Conservation (phyloP, 2,888 invertebrate genomes). For the Podotricha telesiphe region DNA sequence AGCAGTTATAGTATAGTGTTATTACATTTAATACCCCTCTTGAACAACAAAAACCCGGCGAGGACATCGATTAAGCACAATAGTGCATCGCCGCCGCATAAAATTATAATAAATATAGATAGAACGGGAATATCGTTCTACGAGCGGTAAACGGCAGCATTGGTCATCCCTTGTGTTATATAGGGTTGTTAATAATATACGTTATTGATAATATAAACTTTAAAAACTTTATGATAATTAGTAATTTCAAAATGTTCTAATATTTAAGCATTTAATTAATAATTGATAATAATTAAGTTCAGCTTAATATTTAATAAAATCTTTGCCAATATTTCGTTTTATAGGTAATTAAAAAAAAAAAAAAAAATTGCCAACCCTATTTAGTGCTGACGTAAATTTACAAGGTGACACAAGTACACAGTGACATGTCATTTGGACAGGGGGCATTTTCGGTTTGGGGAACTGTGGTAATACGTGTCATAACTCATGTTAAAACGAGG, state of each 20-base stretch:
- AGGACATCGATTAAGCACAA: slow-evolving; percentile 79
- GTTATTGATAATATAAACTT: neutral
- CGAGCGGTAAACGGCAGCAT: slow-evolving; percentile 40
- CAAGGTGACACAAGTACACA: slow-evolving; percentile 77
- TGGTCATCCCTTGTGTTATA: slow-evolving; percentile 54
- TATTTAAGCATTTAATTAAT: too few species aligned
- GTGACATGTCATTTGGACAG: slow-evolving; percentile 74
- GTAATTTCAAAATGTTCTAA: too few species aligned
- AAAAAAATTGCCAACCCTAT: neutral
- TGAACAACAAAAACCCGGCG: slow-evolving; percentile 66
- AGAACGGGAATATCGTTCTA: slow-evolving; percentile 50
- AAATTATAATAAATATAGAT: slow-evolving; percentile 81
- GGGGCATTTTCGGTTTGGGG: slow-evolving; percentile 69
- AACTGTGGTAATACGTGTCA: slow-evolving; percentile 69
- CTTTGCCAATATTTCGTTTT: neutral
- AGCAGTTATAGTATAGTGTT: slow-evolving; percentile 57
- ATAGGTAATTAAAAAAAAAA: neutral
- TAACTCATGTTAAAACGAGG: slow-evolving; percentile 75
- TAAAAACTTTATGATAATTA: too few species aligned
- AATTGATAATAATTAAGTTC: too few species aligned
- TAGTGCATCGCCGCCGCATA: slow-evolving; percentile 70
- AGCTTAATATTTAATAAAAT: too few species aligned
- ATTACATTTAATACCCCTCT: slow-evolving; percentile 69
- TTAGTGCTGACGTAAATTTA: slow-evolving; percentile 70
- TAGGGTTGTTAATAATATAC: slow-evolving; percentile 3